These are phyloP conservation scores for Monopterus albus DNA, from an alignment of 2,113 vertebrate genomes.

Conservation along the genomic window DNA sequence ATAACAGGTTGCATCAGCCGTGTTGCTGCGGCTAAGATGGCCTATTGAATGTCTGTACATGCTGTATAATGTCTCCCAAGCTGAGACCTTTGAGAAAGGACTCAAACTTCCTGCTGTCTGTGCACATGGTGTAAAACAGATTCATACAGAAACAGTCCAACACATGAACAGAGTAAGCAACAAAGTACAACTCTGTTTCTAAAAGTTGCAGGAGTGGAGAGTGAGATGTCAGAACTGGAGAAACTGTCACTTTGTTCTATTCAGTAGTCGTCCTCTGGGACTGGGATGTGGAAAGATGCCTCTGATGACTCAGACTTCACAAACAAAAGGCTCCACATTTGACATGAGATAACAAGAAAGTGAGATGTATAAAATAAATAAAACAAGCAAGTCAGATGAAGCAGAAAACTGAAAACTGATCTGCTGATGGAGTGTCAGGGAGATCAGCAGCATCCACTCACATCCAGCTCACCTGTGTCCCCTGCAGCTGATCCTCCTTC, in stretches of 20 bases:
- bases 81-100: no score
- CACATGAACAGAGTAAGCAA: not conserved
- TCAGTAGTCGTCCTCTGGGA: conserved; percentile 24
- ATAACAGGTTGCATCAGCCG: no score
- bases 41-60: no score
- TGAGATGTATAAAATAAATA: conserved; percentile 11
- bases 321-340: conserved; percentile 25
- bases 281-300: not conserved
- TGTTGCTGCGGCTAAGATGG: no score
- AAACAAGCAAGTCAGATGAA: conserved; percentile 12
- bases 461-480: no score
- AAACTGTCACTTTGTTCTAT: conserved; percentile 41
- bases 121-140: not conserved
- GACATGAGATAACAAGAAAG: conserved; percentile 26
- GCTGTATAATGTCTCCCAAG: no score
- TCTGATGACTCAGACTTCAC: conserved; percentile 31
- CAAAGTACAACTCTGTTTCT: not conserved
- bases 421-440: no score
- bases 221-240: not conserved
- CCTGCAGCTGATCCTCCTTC: no score
- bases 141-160: not conserved
- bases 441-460: not conserved
- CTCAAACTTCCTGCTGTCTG: no score
- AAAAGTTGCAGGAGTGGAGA: conserved; percentile 2
- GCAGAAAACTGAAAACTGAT: not conserved